These are phyloP conservation scores for Enteromius anoplus DNA, from an alignment of 2,797 vertebrate species.

Conservation along the genomic window DNA sequence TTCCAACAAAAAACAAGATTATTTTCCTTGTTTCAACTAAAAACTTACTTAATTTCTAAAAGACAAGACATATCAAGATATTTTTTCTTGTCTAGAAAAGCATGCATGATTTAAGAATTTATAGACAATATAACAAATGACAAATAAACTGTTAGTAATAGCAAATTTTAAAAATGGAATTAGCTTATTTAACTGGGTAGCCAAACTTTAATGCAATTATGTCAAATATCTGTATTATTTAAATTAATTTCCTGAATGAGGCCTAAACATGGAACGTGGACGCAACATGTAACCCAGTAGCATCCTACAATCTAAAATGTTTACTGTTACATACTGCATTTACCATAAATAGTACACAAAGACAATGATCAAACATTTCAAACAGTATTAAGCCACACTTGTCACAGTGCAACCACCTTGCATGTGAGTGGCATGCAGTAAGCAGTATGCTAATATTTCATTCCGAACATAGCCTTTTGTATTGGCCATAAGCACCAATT, in stretches of 20 bases:
- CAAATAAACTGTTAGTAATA: neutral
- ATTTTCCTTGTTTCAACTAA: too few species aligned
- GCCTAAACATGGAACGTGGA: neutral
- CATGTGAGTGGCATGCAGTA: neutral
- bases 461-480: neutral
- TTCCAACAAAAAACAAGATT: too few species aligned
- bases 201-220: neutral
- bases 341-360: neutral
- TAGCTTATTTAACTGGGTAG: neutral
- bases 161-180: neutral
- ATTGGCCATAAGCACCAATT: slow-evolving; percentile 8
- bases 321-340: neutral
- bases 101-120: too few species aligned
- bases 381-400: neutral
- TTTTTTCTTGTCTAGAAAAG: too few species aligned
- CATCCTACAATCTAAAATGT: neutral
- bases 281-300: neutral
- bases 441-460: neutral
- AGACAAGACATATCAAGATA: too few species aligned
- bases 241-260: neutral
- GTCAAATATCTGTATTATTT: neutral
- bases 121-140: too few species aligned
- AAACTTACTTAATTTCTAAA: too few species aligned
- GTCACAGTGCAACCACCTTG: neutral
- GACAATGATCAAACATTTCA: neutral